These are phyloP conservation scores for Bubo blakistoni DNA, from an alignment of 2,113 vertebrate species.

Conservation along the genomic window DNA sequence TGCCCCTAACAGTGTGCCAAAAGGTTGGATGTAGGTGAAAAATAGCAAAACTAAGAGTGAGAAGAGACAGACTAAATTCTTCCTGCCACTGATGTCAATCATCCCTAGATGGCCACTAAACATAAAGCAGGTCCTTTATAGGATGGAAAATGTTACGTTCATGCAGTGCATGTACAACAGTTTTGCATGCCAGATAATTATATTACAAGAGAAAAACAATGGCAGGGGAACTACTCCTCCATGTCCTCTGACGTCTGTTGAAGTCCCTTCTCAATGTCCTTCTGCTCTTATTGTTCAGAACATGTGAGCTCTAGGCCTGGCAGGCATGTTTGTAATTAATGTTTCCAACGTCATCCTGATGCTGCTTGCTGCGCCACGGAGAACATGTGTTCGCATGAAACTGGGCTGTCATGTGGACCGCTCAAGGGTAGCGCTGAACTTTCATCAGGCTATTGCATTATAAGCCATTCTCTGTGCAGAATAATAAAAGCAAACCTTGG, in stretches of 20 bases:
- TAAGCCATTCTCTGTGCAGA: neutral
- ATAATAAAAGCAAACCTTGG: neutral
- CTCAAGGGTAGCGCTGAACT: neutral
- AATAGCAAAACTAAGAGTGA: neutral
- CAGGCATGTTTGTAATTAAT: constrained; percentile 12
- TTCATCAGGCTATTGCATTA: neutral
- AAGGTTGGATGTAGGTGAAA: neutral
- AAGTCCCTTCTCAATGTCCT: neutral
- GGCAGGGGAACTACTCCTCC: neutral
- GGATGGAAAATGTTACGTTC: neutral
- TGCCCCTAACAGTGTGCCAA: neutral
- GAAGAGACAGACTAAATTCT: neutral
- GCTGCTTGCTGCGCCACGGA: neutral
- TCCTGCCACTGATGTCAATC: neutral
- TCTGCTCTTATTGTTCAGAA: neutral
- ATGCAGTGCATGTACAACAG: neutral
- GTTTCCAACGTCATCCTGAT: neutral
- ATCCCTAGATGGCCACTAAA: neutral
- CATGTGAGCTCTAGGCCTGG: neutral
- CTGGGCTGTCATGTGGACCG: neutral
- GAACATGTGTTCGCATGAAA: neutral
- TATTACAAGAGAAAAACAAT: neutral
- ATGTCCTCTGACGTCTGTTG: neutral
- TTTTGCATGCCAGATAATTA: neutral
- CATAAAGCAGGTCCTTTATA: neutral